phyloP scores from a whole-genome alignment of 2,113 vertebrate species.

The Oceanodroma tethys region DNA sequence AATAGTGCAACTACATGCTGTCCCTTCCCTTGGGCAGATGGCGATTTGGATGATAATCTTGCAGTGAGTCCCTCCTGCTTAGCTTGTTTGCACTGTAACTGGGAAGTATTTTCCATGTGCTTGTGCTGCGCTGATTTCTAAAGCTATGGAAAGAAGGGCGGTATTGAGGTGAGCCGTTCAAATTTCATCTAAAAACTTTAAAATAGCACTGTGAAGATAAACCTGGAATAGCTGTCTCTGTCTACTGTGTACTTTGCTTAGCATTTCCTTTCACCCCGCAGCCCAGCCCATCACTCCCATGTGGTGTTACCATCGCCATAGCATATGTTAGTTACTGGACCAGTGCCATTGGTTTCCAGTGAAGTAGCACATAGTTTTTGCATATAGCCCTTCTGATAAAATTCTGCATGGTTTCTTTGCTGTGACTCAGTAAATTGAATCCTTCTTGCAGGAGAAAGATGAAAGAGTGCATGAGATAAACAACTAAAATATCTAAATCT shows the following conservation, averaged over 20 bases:
- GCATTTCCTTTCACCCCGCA: conserved; percentile 38
- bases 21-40: conserved; percentile 31
- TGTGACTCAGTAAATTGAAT: conserved; percentile 54
- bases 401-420: conserved; percentile 50
- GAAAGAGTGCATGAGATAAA: conserved; percentile 3
- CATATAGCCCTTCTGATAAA: conserved; percentile 65
- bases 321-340: conserved; percentile 64
- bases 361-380: conserved; percentile 64
- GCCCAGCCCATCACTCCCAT: conserved; percentile 29
- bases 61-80: background rate
- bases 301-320: conserved; percentile 17
- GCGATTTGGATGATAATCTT: background rate
- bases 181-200: conserved; percentile 45
- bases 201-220: conserved; percentile 22
- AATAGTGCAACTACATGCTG: conserved; percentile 9
- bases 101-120: background rate
- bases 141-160: background rate
- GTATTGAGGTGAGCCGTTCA: background rate
- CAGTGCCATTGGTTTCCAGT: conserved; percentile 64
- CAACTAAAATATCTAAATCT: background rate
- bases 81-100: background rate
- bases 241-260: conserved; percentile 17
- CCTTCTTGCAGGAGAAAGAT: conserved; percentile 22
- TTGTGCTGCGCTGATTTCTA: background rate
- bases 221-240: conserved; percentile 18